Evolutionary conservation across 2,888 invertebrate genomes (phyloP).

Genomic region (Phortica okadai): DNA sequence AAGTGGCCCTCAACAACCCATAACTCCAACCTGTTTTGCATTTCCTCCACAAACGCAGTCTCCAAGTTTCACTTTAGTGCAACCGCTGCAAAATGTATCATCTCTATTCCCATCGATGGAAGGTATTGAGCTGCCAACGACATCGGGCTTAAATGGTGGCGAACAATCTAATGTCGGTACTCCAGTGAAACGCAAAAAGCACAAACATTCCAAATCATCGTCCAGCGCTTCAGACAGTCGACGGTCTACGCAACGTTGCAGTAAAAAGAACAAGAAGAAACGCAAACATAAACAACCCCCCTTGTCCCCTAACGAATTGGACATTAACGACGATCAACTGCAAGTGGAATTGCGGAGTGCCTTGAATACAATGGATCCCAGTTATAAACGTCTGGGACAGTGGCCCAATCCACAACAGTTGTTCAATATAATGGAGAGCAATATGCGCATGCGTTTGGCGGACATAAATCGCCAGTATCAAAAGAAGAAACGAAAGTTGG

Average conservation of each 20-base stretch:
- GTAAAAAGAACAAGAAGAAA: conserved; percentile 76
- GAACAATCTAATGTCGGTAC: conserved; percentile 29
- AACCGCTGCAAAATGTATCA: conserved; percentile 2
- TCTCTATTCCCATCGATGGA: conserved; percentile 69
- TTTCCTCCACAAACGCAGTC: conserved; percentile 43
- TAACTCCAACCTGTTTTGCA: conserved; percentile 41
- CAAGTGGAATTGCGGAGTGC: conserved; percentile 68
- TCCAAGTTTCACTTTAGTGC: conserved; percentile 34
- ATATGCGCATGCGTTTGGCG: conserved; percentile 88
- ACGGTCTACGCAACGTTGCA: conserved; percentile 66
- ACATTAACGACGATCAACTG: conserved; percentile 66
- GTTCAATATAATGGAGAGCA: conserved; percentile 86
- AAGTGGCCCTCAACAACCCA: conserved; percentile 23
- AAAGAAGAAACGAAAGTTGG: conserved; percentile 90
- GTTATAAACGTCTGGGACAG: conserved; percentile 64
- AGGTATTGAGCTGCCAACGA: conserved; percentile 68
- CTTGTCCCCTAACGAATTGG: conserved; percentile 55
- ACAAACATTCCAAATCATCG: conserved; percentile 76
- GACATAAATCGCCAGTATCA: conserved; percentile 89
- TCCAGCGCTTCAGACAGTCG: conserved; percentile 54
- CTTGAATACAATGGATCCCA: conserved; percentile 66
- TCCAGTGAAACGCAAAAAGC: conserved; percentile 76
- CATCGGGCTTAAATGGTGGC: conserved; percentile 44
- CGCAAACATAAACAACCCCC: conserved; percentile 65
- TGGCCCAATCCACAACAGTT: conserved; percentile 79